Conservation (phyloP, 2,888 invertebrate genomes). For the Entomobrya proxima region DNA sequence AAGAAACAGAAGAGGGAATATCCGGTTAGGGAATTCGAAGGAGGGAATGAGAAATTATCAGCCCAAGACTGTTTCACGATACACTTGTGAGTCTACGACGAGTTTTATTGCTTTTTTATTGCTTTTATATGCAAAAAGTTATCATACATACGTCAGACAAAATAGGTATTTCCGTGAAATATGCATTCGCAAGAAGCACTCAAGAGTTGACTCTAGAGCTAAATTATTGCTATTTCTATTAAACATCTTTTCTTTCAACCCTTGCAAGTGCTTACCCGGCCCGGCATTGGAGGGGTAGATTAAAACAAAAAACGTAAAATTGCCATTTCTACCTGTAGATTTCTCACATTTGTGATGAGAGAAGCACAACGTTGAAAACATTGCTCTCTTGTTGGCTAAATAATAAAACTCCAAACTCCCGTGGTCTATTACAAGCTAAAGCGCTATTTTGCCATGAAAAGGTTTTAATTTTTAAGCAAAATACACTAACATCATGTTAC, state of each 20-base stretch:
- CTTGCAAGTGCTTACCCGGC: not conserved
- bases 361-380: not conserved
- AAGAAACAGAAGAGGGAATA: slow-evolving; percentile 21
- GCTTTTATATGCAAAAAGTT: slow-evolving; percentile 43
- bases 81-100: not conserved
- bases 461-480: no score
- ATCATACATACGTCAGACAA: slow-evolving; percentile 47
- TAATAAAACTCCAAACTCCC: no score
- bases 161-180: slow-evolving; percentile 58
- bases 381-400: not conserved
- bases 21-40: not conserved
- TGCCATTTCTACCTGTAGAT: slow-evolving; percentile 66
- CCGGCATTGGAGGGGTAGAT: not conserved
- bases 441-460: no score
- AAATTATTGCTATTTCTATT: not conserved
- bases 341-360: slow-evolving; percentile 51
- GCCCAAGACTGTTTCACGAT: no score
- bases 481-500: no score
- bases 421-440: no score
- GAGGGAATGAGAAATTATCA: not conserved
- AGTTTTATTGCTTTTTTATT: slow-evolving; percentile 40
- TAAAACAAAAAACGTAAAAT: slow-evolving; percentile 31
- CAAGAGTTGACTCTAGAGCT: not conserved
- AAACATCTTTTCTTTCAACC: not conserved
- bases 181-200: slow-evolving; percentile 12